Base-by-base conservation (phyloP, 2,797 vertebrate species). In the Sebastes iracundus region DNA sequence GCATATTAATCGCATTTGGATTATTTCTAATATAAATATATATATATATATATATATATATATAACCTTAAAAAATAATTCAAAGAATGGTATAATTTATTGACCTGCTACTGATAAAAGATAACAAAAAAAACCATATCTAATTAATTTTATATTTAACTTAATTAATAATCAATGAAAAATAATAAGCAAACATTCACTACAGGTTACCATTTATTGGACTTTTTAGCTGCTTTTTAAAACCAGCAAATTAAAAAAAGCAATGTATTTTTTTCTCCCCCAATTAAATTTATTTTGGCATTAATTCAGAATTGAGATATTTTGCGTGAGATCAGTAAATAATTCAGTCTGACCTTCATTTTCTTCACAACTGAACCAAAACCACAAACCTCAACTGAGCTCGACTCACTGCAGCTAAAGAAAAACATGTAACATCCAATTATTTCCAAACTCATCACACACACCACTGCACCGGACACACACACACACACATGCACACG, bases 351-450 rank as follows among this genome's bases (percentile, higher is more conserved):
- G 77, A 86, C 87, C 85, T 87, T 86, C 75, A 83, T 81, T 79
- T 90, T 75, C 85, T 84, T 77, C 20, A 72, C 84, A 84, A 75
- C 42, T 84, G 81, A 90, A 87, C 61, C 81, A 87, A 82, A 88
- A 81, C 72, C 71, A 67, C 16, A 85, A 88, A 73, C 71, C 77
- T 86, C 75, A 60, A 28, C 84, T 79, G 86, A 84, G 77, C 81
- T 63, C 32, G 65, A 72, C 72, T 59, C 67, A 46, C 27, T 65
- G 68, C 82, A 74, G 55, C 66, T 23, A n/a, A 16, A 82, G 33
- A 71, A 81, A 86, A 86, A 79, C 62, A 77, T 23, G 73, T 14
- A 81, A 80, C 75, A 77, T 86, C 86, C 81, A 88, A 73, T 88
- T 84, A 87, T 80, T 64, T 72, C 28, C 6, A 81, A 81, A 62